These are phyloP conservation scores for Rhagoletis pomonella DNA, from an alignment of 1,140 invertebrate genomes.

Conservation along the genomic window DNA sequence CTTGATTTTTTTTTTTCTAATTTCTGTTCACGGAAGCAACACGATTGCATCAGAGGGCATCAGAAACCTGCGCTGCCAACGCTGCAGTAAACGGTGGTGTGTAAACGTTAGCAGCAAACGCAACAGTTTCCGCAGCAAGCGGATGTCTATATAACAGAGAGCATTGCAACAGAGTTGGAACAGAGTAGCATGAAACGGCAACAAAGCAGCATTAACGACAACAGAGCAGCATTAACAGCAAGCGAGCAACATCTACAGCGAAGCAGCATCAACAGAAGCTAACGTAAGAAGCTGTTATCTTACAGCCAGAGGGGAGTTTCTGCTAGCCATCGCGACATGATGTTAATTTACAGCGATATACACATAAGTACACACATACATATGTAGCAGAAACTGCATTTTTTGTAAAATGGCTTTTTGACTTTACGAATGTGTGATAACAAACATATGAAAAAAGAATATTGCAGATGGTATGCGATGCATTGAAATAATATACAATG, in stretches of 20 bases:
- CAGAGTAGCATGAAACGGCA: neutral
- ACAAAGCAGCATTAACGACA: neutral
- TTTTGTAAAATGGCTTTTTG: slow-evolving; percentile 1
- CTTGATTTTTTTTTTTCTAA: neutral
- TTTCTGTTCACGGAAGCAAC: slow-evolving; percentile 3
- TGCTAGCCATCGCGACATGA: neutral
- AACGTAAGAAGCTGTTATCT: too few relatives aligned
- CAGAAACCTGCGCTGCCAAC: neutral
- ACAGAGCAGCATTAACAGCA: neutral
- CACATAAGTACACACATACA: too few relatives aligned
- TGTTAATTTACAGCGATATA: neutral
- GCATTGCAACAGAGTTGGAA: too few relatives aligned
- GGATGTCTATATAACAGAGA: too few relatives aligned
- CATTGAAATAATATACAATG: neutral
- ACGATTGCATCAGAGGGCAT: slow-evolving; percentile 38
- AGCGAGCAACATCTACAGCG: neutral
- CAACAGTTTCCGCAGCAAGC: neutral
- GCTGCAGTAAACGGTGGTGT: neutral
- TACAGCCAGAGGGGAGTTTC: too few relatives aligned
- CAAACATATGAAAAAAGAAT: slow-evolving; percentile 4
- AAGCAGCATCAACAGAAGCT: neutral
- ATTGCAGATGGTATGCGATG: neutral
- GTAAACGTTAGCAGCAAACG: neutral
- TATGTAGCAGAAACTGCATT: neutral
- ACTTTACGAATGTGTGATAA: slow-evolving; percentile 36